Percentiles rank a stretch among this genome's conserved stretches.
Evolutionary conservation across 2,888 invertebrate species (phyloP).

Genomic region (Cremastinae sp.): DNA sequence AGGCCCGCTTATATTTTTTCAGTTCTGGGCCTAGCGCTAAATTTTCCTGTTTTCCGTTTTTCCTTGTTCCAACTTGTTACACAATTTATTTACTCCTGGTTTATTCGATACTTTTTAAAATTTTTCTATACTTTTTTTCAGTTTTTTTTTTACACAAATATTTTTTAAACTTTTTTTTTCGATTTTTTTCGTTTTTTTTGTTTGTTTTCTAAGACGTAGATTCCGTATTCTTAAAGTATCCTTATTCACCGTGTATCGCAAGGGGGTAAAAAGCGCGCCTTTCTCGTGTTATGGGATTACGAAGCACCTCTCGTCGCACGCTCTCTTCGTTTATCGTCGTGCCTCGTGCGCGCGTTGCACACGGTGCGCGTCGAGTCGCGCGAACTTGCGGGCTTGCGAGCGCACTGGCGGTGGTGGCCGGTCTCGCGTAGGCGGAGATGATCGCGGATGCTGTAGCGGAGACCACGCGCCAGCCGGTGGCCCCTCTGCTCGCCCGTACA

Average conservation of each 20-base stretch:
- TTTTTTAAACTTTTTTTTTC: conserved; percentile 16
- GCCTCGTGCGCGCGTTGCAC: conserved; percentile 65
- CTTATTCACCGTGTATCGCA: conserved; percentile 53
- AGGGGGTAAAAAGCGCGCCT: conserved; percentile 59
- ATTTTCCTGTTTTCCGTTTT: conserved; percentile 12
- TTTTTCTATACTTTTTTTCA: conserved; percentile 10
- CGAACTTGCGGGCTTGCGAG: conserved; percentile 80
- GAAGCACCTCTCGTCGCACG: conserved; percentile 37
- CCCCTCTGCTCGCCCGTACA: conserved; percentile 74
- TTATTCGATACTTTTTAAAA: conserved; percentile 22
- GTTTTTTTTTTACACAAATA: conserved; percentile 8
- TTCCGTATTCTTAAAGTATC: conserved; percentile 48
- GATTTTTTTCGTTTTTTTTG: conserved; percentile 12
- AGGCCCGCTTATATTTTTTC: conserved; percentile 42
- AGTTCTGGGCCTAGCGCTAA: conserved; percentile 9
- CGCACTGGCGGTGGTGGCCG: conserved; percentile 79
- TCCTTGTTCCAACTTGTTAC: conserved; percentile 6
- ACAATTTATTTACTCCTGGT: conserved; percentile 23
- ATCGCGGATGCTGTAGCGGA: conserved; percentile 79
- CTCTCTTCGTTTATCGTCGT: conserved; percentile 35
- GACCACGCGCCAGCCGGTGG: conserved; percentile 73
- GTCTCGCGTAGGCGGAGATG: conserved; percentile 79
- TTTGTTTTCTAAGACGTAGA: conserved; percentile 5
- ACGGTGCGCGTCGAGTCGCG: conserved; percentile 71
- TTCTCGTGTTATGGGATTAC: conserved; percentile 53